Percentiles rank a stretch among this genome's conserved stretches.
Evolutionary conservation across 2,113 vertebrate genomes (phyloP).

Genomic region (Cyanoramphus novaezelandiae): DNA sequence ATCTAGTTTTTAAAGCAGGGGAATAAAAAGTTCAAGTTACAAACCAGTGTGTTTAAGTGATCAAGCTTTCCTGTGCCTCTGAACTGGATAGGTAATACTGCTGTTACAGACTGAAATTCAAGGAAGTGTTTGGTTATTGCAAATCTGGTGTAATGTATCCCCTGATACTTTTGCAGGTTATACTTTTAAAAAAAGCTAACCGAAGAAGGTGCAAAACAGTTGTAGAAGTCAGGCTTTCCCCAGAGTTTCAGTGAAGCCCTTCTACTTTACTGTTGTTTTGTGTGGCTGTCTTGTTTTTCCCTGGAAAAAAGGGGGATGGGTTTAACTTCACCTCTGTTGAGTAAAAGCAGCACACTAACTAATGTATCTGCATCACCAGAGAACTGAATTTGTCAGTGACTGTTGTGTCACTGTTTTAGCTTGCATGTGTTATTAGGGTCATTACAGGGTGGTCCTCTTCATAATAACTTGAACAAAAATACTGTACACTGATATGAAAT

Average conservation of each 20-base stretch:
- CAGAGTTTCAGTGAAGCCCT: slow-evolving; percentile 40
- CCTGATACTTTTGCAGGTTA: background rate
- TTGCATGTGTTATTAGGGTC: background rate
- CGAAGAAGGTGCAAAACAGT: background rate
- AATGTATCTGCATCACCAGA: background rate
- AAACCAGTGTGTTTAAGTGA: slow-evolving; percentile 23
- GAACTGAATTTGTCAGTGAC: background rate
- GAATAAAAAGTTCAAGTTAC: background rate
- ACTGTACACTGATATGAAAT: background rate
- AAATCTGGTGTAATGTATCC: background rate
- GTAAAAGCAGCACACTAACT: background rate
- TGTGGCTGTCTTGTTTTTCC: background rate
- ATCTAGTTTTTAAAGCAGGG: background rate
- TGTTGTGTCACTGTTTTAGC: background rate
- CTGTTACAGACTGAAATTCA: background rate
- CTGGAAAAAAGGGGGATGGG: background rate
- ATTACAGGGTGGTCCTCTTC: background rate
- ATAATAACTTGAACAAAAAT: background rate
- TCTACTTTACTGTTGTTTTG: background rate
- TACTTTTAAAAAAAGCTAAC: background rate
- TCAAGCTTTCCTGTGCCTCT: slow-evolving; percentile 60
- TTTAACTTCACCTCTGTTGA: background rate
- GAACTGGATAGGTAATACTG: background rate
- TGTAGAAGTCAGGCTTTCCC: slow-evolving; percentile 24
- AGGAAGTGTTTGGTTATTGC: background rate